Conservation (phyloP, 2,888 invertebrate species). For the Dromius quadrimaculatus region DNA sequence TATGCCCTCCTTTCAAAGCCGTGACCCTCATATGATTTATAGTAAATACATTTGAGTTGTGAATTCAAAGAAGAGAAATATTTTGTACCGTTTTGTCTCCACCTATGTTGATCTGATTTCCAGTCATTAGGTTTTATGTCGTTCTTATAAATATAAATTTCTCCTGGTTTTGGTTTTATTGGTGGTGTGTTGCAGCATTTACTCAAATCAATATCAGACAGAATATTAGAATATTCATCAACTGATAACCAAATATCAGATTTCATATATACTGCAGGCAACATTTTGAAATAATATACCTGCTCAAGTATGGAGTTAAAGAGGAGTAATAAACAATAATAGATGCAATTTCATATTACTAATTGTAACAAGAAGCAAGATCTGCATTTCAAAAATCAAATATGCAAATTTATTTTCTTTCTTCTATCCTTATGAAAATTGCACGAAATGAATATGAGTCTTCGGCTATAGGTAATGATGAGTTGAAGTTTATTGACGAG, state of each 20-base stretch:
- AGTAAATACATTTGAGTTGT: not conserved
- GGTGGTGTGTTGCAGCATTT: not conserved
- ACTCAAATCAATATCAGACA: not conserved
- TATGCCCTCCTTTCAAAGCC: conserved; percentile 6
- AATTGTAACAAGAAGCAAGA: too few species aligned
- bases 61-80: conserved; percentile 1
- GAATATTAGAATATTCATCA: not conserved
- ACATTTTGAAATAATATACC: not conserved
- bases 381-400: too few species aligned
- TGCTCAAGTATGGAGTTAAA: too few species aligned
- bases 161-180: conserved; percentile 30
- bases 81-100: conserved; percentile 26
- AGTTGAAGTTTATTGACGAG: too few species aligned
- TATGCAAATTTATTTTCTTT: too few species aligned
- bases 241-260: not conserved
- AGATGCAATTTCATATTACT: too few species aligned
- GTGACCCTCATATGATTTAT: conserved; percentile 15
- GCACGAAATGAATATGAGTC: too few species aligned
- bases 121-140: conserved; percentile 28
- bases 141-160: conserved; percentile 30
- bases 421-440: too few species aligned
- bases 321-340: too few species aligned
- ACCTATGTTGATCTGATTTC: too few species aligned
- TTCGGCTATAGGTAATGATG: too few species aligned
- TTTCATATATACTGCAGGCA: not conserved